Conservation (phyloP, 2,797 vertebrate species). For the Pantherophis vulpinus region DNA sequence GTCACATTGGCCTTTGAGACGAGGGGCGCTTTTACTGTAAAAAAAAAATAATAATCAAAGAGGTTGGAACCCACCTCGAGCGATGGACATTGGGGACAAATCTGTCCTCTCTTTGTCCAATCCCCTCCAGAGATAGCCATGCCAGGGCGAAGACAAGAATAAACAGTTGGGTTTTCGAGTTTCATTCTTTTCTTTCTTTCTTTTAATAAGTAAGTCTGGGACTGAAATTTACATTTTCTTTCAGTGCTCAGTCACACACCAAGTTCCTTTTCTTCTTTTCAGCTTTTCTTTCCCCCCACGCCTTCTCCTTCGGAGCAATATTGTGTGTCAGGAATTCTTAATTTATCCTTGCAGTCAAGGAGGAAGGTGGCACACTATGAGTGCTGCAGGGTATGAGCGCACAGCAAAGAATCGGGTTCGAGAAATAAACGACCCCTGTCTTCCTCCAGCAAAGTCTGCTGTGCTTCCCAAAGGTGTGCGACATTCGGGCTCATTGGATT, state of each 20-base stretch:
- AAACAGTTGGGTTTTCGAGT: constrained; percentile 15
- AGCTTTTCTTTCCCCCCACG: background rate
- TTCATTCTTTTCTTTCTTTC: background rate
- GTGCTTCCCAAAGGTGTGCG: background rate
- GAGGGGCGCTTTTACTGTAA: background rate
- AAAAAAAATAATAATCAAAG: background rate
- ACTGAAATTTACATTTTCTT: constrained; percentile 58
- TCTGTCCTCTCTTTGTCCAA: background rate
- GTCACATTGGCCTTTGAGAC: background rate
- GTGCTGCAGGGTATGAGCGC: background rate
- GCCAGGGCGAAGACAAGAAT: background rate
- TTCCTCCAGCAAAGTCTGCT: background rate
- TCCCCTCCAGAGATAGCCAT: background rate
- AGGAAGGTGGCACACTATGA: background rate
- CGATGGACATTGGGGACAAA: background rate
- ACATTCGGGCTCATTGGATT: background rate
- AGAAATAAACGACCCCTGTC: background rate
- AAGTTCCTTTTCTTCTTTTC: constrained; percentile 14
- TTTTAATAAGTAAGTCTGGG: constrained; percentile 39
- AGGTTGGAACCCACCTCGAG: background rate
- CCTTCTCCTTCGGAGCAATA: constrained; percentile 1
- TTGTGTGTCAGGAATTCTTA: constrained; percentile 27
- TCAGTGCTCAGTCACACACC: constrained; percentile 47
- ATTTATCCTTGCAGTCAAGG: constrained; percentile 16
- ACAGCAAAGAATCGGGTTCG: background rate